phyloP scores from a whole-genome alignment of 1,140 invertebrate genomes.

The Prorops nasuta region DNA sequence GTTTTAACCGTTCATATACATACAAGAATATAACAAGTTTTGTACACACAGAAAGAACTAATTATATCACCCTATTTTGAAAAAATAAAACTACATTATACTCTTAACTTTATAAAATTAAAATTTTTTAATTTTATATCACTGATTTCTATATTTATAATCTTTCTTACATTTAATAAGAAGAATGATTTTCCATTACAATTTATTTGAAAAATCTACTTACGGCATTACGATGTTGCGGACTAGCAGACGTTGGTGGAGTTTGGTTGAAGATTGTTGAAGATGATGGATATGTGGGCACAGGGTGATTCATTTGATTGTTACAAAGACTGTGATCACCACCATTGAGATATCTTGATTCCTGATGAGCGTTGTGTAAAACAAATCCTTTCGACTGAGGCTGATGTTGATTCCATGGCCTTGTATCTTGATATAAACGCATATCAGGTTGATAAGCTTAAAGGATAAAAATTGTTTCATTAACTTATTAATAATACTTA shows the following conservation, averaged over 20 bases:
- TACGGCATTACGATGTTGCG: constrained; percentile 54
- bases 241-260: constrained; percentile 52
- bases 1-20: too few relatives aligned
- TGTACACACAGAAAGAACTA: too few relatives aligned
- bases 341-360: constrained; percentile 53
- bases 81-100: too few relatives aligned
- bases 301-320: constrained; percentile 52
- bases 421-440: constrained; percentile 50
- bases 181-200: too few relatives aligned
- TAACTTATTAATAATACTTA: too few relatives aligned
- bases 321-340: constrained; percentile 54
- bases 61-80: too few relatives aligned
- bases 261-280: constrained; percentile 55
- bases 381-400: constrained; percentile 52
- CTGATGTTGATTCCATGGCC: constrained; percentile 45
- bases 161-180: too few relatives aligned
- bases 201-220: too few relatives aligned
- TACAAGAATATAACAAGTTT: too few relatives aligned
- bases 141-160: too few relatives aligned
- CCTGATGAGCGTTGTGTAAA: constrained; percentile 49
- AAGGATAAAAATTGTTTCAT: constrained; percentile 6
- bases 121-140: too few relatives aligned
- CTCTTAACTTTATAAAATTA: too few relatives aligned
- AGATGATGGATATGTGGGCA: constrained; percentile 45
- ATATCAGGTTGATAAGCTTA: constrained; percentile 50